phyloP scores from a whole-genome alignment of 2,888 invertebrate genomes.

The Heliconius erato region DNA sequence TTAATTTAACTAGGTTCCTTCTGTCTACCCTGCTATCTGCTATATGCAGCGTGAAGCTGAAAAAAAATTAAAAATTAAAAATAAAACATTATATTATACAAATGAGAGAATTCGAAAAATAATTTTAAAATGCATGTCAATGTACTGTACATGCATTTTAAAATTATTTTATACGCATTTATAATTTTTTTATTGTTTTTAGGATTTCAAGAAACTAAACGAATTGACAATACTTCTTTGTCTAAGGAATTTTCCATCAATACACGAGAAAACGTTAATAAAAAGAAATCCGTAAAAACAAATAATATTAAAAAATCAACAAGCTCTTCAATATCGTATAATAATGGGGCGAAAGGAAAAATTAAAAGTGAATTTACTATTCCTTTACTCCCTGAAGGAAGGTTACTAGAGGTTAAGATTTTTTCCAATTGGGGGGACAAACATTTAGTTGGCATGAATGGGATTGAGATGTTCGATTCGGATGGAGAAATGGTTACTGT shows the following conservation, averaged over 20 bases:
- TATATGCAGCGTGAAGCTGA: too few species aligned
- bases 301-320: conserved; percentile 64
- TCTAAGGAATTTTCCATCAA: conserved; percentile 32
- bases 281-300: conserved; percentile 51
- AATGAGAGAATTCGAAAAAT: too few species aligned
- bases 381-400: conserved; percentile 91
- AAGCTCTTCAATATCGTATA: conserved; percentile 62
- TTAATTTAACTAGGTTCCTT: too few species aligned
- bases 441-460: conserved; percentile 92
- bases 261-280: conserved; percentile 26
- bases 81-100: too few species aligned
- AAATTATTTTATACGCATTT: too few species aligned
- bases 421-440: conserved; percentile 92
- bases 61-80: too few species aligned
- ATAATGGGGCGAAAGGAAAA: conserved; percentile 60
- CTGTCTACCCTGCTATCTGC: too few species aligned
- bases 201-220: conserved; percentile 39
- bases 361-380: conserved; percentile 87
- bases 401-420: conserved; percentile 88
- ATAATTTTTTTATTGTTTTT: not conserved
- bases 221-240: conserved; percentile 22
- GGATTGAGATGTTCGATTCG: conserved; percentile 90
- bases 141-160: not conserved
- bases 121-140: not conserved
- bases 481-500: conserved; percentile 86